These are phyloP conservation scores for Stenotaenia linearis DNA, from an alignment of 2,888 invertebrate genomes.

Conservation along the genomic window DNA sequence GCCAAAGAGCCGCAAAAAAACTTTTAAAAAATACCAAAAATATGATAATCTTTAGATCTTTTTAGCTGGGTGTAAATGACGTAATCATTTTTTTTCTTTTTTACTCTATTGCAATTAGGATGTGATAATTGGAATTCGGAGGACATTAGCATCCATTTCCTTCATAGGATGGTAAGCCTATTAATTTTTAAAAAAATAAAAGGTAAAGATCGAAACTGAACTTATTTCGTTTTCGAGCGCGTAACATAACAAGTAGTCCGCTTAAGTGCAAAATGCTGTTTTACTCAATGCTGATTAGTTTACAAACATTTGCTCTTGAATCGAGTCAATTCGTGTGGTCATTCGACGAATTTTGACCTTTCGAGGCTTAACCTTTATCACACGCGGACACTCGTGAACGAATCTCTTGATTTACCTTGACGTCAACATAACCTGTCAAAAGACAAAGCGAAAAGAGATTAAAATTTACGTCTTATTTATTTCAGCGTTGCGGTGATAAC, in stretches of 20 bases:
- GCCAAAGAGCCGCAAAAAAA: too few relatives aligned
- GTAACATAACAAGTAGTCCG: too few relatives aligned
- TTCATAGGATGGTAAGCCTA: constrained; percentile 32
- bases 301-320: too few relatives aligned
- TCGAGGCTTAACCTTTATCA: neutral
- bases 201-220: too few relatives aligned
- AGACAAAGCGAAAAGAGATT: neutral
- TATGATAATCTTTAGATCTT: too few relatives aligned
- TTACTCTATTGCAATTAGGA: constrained; percentile 26
- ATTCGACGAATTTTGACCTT: neutral
- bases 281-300: too few relatives aligned
- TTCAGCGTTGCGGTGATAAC: constrained; percentile 30
- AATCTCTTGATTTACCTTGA: neutral
- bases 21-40: too few relatives aligned
- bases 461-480: constrained; percentile 13
- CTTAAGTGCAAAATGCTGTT: neutral
- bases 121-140: constrained; percentile 29
- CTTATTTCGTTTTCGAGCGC: too few relatives aligned
- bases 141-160: constrained; percentile 31
- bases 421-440: neutral
- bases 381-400: neutral
- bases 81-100: constrained; percentile 5
- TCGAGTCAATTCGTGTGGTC: too few relatives aligned
- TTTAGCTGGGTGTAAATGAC: too few relatives aligned
- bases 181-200: neutral